Conservation (phyloP, 2,113 vertebrate species). For the Stictonetta naevosa region DNA sequence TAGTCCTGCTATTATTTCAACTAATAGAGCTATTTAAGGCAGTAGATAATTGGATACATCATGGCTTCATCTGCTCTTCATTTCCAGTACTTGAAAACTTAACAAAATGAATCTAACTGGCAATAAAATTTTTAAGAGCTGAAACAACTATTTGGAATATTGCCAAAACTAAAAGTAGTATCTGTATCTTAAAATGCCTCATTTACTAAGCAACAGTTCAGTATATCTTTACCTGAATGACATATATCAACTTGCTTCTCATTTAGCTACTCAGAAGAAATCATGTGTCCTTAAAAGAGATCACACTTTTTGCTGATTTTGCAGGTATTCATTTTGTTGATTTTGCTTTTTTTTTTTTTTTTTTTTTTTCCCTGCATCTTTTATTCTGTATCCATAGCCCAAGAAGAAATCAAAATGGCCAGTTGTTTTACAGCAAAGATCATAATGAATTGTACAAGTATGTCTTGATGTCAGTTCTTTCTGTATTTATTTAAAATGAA, state of each 20-base stretch:
- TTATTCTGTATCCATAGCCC: neutral
- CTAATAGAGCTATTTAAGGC: conserved; percentile 23
- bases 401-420: neutral
- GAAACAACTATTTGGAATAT: neutral
- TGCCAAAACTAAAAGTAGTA: neutral
- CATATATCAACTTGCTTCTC: neutral
- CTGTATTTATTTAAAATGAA: neutral
- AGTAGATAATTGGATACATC: conserved; percentile 22
- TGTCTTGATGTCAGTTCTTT: neutral
- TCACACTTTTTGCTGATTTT: neutral
- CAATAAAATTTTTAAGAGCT: conserved; percentile 23
- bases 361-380: neutral
- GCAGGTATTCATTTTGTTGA: neutral
- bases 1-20: conserved; percentile 30
- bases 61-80: conserved; percentile 18
- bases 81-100: conserved; percentile 24
- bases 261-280: neutral
- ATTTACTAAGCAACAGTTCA: neutral
- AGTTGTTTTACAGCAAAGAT: neutral
- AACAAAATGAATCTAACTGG: conserved; percentile 9
- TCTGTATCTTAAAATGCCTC: neutral
- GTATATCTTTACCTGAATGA: neutral
- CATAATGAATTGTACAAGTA: neutral
- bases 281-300: neutral
- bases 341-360: neutral